Conservation (phyloP, 2,113 vertebrate genomes). For the Agelaius tricolor region DNA sequence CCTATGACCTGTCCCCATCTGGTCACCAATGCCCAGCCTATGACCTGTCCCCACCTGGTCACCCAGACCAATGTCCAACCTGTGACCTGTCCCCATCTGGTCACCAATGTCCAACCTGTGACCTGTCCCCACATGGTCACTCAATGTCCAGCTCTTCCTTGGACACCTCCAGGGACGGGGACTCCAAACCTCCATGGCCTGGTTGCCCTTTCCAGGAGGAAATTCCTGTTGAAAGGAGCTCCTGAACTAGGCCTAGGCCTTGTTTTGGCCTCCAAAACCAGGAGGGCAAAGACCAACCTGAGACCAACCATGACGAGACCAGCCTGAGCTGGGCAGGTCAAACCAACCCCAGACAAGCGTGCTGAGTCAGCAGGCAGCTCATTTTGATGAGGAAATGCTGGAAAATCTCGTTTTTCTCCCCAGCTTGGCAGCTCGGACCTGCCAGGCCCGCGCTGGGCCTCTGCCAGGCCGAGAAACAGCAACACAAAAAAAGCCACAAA, state of each 20-base stretch:
- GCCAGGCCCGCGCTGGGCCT: not conserved
- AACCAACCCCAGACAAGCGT: fast-evolving
- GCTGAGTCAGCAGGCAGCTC: not conserved
- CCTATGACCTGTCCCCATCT: not conserved
- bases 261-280: fast-evolving
- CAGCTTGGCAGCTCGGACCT: fast-evolving
- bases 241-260: not conserved
- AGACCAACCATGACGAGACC: not conserved
- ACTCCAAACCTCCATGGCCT: not conserved
- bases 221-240: not conserved
- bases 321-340: not conserved
- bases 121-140: not conserved
- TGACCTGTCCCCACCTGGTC: not conserved
- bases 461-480: not conserved
- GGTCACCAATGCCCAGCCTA: not conserved
- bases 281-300: too few relatives aligned
- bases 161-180: not conserved
- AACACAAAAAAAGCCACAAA: not conserved
- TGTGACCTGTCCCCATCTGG: too few relatives aligned
- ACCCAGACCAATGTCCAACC: too few relatives aligned
- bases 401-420: not conserved
- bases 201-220: not conserved
- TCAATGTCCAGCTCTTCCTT: fast-evolving
- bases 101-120: not conserved
- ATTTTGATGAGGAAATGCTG: not conserved